phyloP scores from a whole-genome alignment of 1,140 invertebrate genomes.

The Anoplolepis gracilipes region DNA sequence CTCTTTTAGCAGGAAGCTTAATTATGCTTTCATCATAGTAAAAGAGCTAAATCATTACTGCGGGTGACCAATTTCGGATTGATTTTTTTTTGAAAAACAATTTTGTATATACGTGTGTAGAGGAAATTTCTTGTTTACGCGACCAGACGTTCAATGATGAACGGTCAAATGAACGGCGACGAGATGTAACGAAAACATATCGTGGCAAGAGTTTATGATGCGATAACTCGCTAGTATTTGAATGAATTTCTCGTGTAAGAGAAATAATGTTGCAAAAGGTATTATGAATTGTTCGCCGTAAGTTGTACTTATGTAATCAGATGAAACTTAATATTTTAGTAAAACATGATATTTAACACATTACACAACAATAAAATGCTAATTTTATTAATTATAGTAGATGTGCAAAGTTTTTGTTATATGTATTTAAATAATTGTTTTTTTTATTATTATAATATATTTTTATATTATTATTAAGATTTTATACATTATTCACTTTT shows the following conservation, averaged over 20 bases:
- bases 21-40: conserved; percentile 52
- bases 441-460: not conserved
- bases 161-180: conserved; percentile 29
- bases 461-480: not conserved
- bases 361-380: not conserved
- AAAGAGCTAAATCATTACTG: conserved; percentile 45
- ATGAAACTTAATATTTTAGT: not conserved
- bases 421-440: not conserved
- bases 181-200: conserved; percentile 37
- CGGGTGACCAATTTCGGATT: conserved; percentile 47
- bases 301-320: not conserved
- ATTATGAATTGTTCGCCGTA: conserved; percentile 23
- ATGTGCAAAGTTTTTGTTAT: not conserved
- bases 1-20: conserved; percentile 22
- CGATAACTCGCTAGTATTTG: conserved; percentile 51
- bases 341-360: not conserved
- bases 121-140: conserved; percentile 48
- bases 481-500: not conserved
- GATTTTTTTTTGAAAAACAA: conserved; percentile 15
- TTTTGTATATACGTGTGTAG: conserved; percentile 9
- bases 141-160: conserved; percentile 17
- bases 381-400: not conserved
- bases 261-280: conserved; percentile 9
- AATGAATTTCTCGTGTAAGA: conserved; percentile 34
- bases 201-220: conserved; percentile 42